Percentiles rank a stretch among this genome's conserved stretches.
Conservation (phyloP, 2,888 invertebrate genomes). For the Ichneumoninae sp. region DNA sequence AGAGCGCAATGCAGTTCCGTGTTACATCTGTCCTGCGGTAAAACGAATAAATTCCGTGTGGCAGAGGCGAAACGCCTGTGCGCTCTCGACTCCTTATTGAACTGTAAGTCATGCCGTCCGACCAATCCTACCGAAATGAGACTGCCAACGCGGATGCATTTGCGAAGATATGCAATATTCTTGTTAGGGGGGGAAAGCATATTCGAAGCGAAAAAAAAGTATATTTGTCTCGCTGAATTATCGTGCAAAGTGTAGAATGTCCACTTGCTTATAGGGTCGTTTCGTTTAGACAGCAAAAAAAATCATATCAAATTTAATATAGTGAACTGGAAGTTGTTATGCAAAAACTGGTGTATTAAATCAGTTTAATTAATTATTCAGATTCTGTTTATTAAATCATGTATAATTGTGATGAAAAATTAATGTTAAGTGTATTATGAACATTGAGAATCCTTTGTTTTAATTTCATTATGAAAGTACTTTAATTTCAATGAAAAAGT, state of each 20-base stretch:
- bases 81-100: neutral
- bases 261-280: too few species aligned
- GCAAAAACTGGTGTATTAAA: too few species aligned
- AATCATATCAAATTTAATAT: too few species aligned
- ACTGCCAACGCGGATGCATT: neutral
- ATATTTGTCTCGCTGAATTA: neutral
- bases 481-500: too few species aligned
- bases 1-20: constrained; percentile 16
- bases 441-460: too few species aligned
- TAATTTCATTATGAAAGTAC: too few species aligned
- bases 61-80: neutral
- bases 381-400: too few species aligned
- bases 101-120: neutral
- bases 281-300: too few species aligned
- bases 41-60: neutral
- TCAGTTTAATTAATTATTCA: too few species aligned
- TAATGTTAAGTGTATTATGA: too few species aligned
- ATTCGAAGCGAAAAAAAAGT: neutral
- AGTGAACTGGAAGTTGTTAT: too few species aligned
- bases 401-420: too few species aligned
- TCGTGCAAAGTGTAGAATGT: neutral
- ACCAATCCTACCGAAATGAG: neutral
- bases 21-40: constrained; percentile 25
- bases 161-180: neutral
- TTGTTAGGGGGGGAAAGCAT: neutral